A percentile compares a stretch with the other conserved stretches of the same genome.
Evolutionary conservation across 2,888 invertebrate species (phyloP).

Genomic region (Drosophila cognata): DNA sequence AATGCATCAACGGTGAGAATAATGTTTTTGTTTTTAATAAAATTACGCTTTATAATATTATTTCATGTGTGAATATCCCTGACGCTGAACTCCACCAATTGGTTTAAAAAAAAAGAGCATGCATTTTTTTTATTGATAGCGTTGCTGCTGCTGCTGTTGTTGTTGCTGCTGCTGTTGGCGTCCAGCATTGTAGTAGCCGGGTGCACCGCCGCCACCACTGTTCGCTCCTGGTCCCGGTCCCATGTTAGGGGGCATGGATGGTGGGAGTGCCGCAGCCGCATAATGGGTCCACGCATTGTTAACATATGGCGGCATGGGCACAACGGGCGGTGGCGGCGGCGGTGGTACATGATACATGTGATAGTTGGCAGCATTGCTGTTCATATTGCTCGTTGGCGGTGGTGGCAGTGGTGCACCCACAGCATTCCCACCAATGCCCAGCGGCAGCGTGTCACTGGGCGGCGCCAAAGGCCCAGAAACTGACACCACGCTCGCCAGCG

Average conservation of each 20-base stretch:
- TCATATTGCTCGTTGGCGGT: slow-evolving; percentile 40
- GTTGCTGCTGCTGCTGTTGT: slow-evolving; percentile 42
- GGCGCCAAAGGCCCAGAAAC: slow-evolving; percentile 34
- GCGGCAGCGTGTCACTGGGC: slow-evolving; percentile 47
- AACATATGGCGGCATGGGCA: slow-evolving; percentile 63
- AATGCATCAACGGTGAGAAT: slow-evolving; percentile 42
- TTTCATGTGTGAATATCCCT: slow-evolving; percentile 19
- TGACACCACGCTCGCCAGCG: slow-evolving; percentile 74
- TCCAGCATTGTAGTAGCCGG: slow-evolving; percentile 58
- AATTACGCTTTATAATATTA: slow-evolving; percentile 77
- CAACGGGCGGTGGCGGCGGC: slow-evolving; percentile 75
- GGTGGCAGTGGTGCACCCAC: slow-evolving; percentile 40
- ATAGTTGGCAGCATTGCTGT: slow-evolving; percentile 56
- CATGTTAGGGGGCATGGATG: slow-evolving; percentile 61
- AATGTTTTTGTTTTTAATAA: slow-evolving; percentile 66
- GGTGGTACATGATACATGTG: slow-evolving; percentile 76
- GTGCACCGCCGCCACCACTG: slow-evolving; percentile 28
- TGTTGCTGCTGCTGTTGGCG: slow-evolving; percentile 57
- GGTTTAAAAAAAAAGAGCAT: neutral
- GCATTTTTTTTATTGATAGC: slow-evolving; percentile 45
- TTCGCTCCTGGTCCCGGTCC: slow-evolving; percentile 36
- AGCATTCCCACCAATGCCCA: slow-evolving; percentile 34
- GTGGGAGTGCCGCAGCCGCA: slow-evolving; percentile 49
- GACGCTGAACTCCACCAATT: slow-evolving; percentile 6
- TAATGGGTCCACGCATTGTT: slow-evolving; percentile 65